Evolutionary conservation across 2,888 invertebrate species (phyloP).

Genomic region (Nemoura dubitans): DNA sequence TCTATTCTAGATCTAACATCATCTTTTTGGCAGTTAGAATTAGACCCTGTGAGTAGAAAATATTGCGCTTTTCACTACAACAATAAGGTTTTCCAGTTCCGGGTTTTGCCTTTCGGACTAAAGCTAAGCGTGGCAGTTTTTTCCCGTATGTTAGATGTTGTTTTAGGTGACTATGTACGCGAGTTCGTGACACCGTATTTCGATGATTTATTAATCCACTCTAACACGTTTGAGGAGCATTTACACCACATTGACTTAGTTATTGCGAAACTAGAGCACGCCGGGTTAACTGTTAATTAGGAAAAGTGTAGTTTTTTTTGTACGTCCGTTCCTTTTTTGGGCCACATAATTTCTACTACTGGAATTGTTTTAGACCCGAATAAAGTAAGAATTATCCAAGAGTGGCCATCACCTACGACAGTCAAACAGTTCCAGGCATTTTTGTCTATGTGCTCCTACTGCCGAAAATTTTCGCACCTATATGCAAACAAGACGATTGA

Average conservation of each 20-base stretch:
- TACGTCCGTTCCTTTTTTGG: constrained; percentile 7
- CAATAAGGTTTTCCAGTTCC: constrained; percentile 1
- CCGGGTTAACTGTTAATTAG: constrained; percentile 22
- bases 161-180: constrained; percentile 15
- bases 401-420: constrained; percentile 28
- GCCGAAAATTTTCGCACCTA: not conserved
- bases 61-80: not conserved
- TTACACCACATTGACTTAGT: constrained; percentile 1
- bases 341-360: not conserved
- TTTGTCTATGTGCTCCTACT: not conserved
- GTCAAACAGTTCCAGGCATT: constrained; percentile 14
- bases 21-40: constrained; percentile 7
- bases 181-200: constrained; percentile 2
- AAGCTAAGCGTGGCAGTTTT: not conserved
- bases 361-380: constrained; percentile 28
- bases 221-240: constrained; percentile 37
- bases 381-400: constrained; percentile 1
- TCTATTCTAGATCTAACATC: constrained; percentile 2
- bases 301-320: constrained; percentile 29
- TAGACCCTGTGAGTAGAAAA: constrained; percentile 21
- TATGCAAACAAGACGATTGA: constrained; percentile 15
- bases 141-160: not conserved
- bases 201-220: constrained; percentile 25
- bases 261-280: constrained; percentile 10
- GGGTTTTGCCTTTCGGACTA: constrained; percentile 12